These are phyloP conservation scores for Procambarus virginalis DNA, from an alignment of 1,140 invertebrate species.

Conservation along the genomic window DNA sequence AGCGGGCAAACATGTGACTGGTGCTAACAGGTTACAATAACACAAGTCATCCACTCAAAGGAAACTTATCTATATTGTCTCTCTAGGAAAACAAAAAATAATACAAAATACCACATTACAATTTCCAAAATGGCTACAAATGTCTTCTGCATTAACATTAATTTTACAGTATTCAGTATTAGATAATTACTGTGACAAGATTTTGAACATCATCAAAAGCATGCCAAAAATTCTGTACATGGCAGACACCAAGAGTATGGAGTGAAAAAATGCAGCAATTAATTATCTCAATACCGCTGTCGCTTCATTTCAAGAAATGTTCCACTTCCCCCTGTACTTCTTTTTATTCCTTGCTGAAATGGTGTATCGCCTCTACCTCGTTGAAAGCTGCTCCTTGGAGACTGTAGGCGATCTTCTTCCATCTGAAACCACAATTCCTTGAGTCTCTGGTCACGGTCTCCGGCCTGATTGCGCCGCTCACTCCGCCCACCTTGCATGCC, in stretches of 20 bases:
- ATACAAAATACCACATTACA: too few relatives aligned
- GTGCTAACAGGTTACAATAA: too few relatives aligned
- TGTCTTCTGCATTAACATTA: too few relatives aligned
- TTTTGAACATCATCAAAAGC: not conserved
- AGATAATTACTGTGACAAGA: not conserved
- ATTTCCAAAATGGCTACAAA: too few relatives aligned
- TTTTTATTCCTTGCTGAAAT: not conserved
- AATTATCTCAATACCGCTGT: not conserved
- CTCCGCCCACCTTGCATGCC: not conserved
- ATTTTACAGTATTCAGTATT: not conserved
- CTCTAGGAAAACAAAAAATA: too few relatives aligned
- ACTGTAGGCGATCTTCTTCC: not conserved
- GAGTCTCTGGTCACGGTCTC: not conserved
- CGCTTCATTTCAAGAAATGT: not conserved
- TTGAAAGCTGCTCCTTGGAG: not conserved
- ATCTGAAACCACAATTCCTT: not conserved
- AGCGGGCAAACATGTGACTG: too few relatives aligned
- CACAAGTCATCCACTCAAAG: too few relatives aligned
- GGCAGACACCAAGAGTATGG: not conserved
- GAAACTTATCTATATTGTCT: too few relatives aligned
- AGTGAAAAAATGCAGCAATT: not conserved
- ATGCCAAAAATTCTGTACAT: not conserved
- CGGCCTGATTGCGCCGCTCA: not conserved
- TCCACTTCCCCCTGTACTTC: not conserved
- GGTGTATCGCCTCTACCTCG: not conserved